Percentiles rank a stretch among this genome's conserved stretches.
Conservation (phyloP, 2,797 vertebrate species). For the Acipenser oxyrinchus region DNA sequence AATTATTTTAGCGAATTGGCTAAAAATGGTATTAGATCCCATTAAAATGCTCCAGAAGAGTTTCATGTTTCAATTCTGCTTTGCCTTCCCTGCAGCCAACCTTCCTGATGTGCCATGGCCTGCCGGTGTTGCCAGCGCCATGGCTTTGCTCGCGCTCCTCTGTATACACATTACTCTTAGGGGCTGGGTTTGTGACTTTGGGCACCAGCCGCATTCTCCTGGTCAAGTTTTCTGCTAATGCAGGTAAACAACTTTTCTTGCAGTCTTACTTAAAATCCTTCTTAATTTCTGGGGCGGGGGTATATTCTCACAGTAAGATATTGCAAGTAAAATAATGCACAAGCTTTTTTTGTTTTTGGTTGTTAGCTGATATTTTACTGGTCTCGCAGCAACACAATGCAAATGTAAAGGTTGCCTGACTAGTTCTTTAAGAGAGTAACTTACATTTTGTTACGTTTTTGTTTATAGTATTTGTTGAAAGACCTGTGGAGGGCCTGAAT, state of each 20-base stretch:
- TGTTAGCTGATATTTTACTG: background rate
- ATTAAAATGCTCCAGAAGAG: background rate
- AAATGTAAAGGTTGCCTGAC: too few relatives aligned
- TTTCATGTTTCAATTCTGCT: background rate
- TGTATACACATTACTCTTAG: constrained; percentile 71
- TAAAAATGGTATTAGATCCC: background rate
- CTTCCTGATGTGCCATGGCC: constrained; percentile 35
- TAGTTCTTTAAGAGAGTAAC: too few relatives aligned
- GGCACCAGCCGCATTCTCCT: constrained; percentile 87
- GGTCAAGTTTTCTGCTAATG: constrained; percentile 87
- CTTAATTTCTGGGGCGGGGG: too few relatives aligned
- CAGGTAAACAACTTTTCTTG: constrained; percentile 50
- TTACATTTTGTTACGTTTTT: too few relatives aligned
- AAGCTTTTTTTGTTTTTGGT: background rate
- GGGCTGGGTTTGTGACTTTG: constrained; percentile 66
- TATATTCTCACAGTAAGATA: background rate
- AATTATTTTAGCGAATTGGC: background rate
- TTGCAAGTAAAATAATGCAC: background rate
- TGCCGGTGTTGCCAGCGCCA: constrained; percentile 35
- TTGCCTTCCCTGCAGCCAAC: background rate
- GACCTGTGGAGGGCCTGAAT: too few relatives aligned
- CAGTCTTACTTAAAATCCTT: too few relatives aligned
- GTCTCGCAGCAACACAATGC: background rate
- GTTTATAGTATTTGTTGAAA: too few relatives aligned
- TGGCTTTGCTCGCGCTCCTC: constrained; percentile 59